Evolutionary conservation across 2,797 vertebrate species (phyloP).

Genomic region (Acrossocheilus wenchowensis): DNA sequence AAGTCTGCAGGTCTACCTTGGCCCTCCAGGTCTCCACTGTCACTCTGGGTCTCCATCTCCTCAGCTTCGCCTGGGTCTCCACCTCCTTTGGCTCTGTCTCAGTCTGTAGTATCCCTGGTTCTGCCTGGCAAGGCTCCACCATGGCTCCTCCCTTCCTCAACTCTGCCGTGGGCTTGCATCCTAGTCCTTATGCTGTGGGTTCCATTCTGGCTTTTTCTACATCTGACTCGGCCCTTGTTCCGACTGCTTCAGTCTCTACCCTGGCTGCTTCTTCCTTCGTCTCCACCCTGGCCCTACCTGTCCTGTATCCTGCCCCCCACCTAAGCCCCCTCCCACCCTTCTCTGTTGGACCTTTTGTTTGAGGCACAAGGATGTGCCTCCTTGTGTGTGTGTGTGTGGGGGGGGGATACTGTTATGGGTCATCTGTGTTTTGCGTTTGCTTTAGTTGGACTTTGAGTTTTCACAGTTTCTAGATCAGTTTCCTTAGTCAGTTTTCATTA

Average conservation of each 20-base stretch:
- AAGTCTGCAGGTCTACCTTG: not conserved
- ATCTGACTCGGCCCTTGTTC: too few species aligned
- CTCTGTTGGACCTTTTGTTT: not conserved
- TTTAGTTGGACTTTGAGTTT: not conserved
- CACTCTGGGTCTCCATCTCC: not conserved
- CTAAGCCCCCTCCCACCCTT: not conserved
- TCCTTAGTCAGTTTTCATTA: not conserved
- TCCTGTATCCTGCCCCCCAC: too few species aligned
- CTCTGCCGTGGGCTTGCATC: not conserved
- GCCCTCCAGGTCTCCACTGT: not conserved
- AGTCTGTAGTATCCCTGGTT: not conserved
- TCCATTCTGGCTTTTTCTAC: too few species aligned
- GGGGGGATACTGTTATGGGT: too few species aligned
- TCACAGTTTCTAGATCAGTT: not conserved
- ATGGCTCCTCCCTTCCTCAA: not conserved
- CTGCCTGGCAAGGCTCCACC: not conserved
- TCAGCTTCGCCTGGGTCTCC: not conserved
- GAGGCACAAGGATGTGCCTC: not conserved
- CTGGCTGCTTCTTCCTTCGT: too few species aligned
- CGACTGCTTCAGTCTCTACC: too few species aligned
- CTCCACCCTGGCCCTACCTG: not conserved
- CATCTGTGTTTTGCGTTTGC: too few species aligned
- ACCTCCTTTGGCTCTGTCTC: not conserved
- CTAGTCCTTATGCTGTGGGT: too few species aligned
- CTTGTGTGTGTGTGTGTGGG: too few species aligned